Base-by-base conservation (phyloP, 1,140 invertebrate species). In the Hestina assimilis region DNA sequence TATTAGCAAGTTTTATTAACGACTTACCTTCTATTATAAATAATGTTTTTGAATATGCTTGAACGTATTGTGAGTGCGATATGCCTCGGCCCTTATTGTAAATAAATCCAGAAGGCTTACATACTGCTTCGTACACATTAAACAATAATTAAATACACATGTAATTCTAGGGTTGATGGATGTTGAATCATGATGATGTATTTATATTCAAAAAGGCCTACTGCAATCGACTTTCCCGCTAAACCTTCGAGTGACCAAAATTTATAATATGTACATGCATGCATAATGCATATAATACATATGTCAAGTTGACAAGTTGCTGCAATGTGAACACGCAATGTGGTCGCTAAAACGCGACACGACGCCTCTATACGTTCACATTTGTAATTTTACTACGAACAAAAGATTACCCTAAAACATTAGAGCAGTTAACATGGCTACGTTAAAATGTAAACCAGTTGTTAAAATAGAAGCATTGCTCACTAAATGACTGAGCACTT, bases 91-190 rank as follows among this genome's bases (percentile, higher is more conserved):
- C 63, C 59, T 65, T 20, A 43, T 40, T 60, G 66, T 47, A 83
- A 79, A 85, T 81, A 79, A 68, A 69, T 59, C 61, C 53, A 73
- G 61, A 73, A 60, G 57, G 77, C 77, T 82, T 79, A 59, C 45
- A 50, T 66, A 66, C 69, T 59, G 79, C 80, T 81, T 82, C 48
- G 58, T 62, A 77, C 78, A 83, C 79, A 38, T 9, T 28, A 28
- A 38, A 75, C 79, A 78, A 67, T 69, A 77, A 73, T 79, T 75
- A 59, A 62, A 74, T 72, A 82, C 76, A 66, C 56, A 46, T 66
- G 57, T 78, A 69, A 66, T 66, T 54, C 72, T 75, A 80, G 20
- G 54, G 12, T 28, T 11, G 7, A 52, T 41, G 21, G n/a, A n/a
- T n/a, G n/a, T n/a, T n/a, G n/a, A 33, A 19, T 41, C 12, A 20